Conservation (phyloP, 2,113 vertebrate species). For the Gracilinanus agilis region DNA sequence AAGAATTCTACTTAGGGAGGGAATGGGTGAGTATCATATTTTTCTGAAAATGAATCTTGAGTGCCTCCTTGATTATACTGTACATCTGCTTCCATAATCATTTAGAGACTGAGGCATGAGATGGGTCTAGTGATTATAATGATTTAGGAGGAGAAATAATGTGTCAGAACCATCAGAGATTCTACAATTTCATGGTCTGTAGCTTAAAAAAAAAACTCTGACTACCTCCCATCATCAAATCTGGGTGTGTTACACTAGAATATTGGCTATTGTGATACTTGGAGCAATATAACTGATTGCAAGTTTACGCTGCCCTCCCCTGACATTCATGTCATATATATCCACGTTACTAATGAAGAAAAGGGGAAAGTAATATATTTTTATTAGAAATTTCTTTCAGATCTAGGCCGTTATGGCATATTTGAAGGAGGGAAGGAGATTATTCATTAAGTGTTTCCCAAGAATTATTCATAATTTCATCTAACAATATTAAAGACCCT, state of each 20-base stretch:
- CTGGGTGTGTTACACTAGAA: constrained; percentile 61
- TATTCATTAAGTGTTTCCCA: constrained; percentile 65
- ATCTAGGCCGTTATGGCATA: constrained; percentile 46
- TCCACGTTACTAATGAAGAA: constrained; percentile 66
- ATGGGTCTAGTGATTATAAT: constrained; percentile 79
- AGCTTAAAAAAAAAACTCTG: constrained; percentile 73
- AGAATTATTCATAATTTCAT: constrained; percentile 68
- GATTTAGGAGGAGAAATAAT: constrained; percentile 80
- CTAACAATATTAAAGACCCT: constrained; percentile 51
- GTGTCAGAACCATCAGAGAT: constrained; percentile 76
- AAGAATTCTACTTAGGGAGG: constrained; percentile 78
- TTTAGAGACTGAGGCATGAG: constrained; percentile 80
- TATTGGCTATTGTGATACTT: constrained; percentile 70
- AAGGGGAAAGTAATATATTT: constrained; percentile 66
- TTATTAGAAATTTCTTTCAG: constrained; percentile 66
- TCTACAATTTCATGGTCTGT: constrained; percentile 81
- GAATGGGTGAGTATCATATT: constrained; percentile 70
- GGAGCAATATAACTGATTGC: constrained; percentile 52
- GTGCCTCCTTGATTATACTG: constrained; percentile 80
- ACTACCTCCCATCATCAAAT: constrained; percentile 67
- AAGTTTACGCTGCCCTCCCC: constrained; percentile 57
- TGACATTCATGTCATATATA: constrained; percentile 34
- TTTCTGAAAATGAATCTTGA: constrained; percentile 82
- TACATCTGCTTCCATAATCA: constrained; percentile 79
- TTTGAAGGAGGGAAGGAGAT: constrained; percentile 37